phyloP scores from a whole-genome alignment of 2,888 invertebrate species.

The Drosophila greeni region DNA sequence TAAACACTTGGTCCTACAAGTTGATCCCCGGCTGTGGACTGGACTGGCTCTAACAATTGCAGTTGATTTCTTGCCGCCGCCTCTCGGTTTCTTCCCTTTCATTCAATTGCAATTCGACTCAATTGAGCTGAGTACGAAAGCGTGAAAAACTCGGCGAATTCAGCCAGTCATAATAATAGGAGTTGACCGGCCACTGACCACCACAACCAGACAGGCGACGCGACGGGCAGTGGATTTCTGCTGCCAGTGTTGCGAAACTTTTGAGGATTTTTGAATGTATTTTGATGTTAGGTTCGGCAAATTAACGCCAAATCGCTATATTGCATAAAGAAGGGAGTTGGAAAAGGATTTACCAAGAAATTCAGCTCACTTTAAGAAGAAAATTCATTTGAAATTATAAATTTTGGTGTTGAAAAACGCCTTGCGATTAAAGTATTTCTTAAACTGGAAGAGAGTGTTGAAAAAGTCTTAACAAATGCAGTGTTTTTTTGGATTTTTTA shows the following conservation, averaged over 20 bases:
- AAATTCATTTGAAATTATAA: neutral
- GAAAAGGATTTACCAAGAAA: neutral
- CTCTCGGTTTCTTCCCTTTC: constrained; percentile 27
- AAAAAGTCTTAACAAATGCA: too few relatives aligned
- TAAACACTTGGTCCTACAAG: neutral
- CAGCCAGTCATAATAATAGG: constrained; percentile 23
- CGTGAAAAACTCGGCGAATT: constrained; percentile 53
- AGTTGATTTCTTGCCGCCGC: constrained; percentile 23
- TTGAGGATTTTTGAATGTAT: neutral
- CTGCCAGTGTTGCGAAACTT: neutral
- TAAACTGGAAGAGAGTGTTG: neutral
- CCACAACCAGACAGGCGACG: constrained; percentile 8
- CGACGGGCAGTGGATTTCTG: neutral
- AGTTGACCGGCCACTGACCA: constrained; percentile 43
- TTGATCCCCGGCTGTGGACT: constrained; percentile 7
- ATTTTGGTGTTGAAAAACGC: neutral
- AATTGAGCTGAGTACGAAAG: constrained; percentile 52
- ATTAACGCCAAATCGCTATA: neutral
- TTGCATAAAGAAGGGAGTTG: neutral
- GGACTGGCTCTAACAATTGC: constrained; percentile 21
- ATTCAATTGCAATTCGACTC: constrained; percentile 40
- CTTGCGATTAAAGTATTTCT: neutral
- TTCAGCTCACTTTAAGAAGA: too few relatives aligned
- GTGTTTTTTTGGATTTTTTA: too few relatives aligned
- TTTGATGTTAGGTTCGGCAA: neutral